Evolutionary conservation across 1,140 invertebrate genomes (phyloP).

Genomic region (Teleogryllus occipitalis): DNA sequence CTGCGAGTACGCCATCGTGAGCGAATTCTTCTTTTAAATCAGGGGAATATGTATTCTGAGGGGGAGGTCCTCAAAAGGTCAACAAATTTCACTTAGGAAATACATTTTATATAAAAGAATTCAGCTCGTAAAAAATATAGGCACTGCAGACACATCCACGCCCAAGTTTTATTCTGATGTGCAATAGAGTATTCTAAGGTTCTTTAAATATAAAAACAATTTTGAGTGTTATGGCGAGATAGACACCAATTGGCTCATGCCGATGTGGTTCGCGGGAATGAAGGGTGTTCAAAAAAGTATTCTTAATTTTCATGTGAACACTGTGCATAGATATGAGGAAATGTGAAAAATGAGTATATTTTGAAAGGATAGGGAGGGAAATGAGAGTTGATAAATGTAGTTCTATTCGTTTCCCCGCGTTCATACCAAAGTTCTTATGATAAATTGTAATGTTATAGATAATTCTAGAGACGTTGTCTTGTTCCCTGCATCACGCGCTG

Average conservation of each 20-base stretch:
- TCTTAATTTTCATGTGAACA: slow-evolving; percentile 1
- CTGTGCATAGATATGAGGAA: not conserved
- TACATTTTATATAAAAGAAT: no score
- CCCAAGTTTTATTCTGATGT: not conserved
- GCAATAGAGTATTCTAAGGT: not conserved
- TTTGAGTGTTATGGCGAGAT: not conserved
- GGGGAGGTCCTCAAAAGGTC: not conserved
- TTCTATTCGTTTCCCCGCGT: not conserved
- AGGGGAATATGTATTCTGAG: no score
- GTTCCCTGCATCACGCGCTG: not conserved
- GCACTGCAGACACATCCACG: not conserved
- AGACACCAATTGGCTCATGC: not conserved
- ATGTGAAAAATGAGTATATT: not conserved
- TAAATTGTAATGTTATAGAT: slow-evolving; percentile 2
- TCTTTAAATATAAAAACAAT: not conserved
- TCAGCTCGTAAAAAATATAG: no score
- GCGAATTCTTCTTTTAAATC: not conserved
- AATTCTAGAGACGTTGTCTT: slow-evolving; percentile 1
- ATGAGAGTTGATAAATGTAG: not conserved
- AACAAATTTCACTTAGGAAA: not conserved
- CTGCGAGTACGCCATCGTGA: not conserved
- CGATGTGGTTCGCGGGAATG: not conserved
- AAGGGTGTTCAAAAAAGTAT: not conserved
- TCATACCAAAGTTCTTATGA: slow-evolving; percentile 1
- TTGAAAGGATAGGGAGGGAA: not conserved